Base-by-base conservation (phyloP, 30 jellyfish, hydroid and myxozoan species). In the Nemopilema nomurai region DNA sequence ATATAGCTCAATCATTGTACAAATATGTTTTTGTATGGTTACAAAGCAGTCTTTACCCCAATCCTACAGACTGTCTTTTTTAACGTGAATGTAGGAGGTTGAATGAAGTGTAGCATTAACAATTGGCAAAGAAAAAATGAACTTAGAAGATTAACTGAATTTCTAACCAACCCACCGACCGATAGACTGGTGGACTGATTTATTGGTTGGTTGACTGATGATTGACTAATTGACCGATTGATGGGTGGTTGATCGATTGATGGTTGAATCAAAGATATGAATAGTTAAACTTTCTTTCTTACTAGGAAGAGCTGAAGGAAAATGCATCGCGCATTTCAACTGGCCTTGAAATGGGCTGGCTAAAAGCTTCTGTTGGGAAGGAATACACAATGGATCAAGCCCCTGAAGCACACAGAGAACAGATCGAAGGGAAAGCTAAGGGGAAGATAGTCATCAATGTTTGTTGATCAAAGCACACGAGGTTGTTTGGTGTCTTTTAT, bases 401-500 rank as follows among this genome's bases (percentile, higher is more conserved):
- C 18, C 31, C 79, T 0, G 94, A 86, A 62, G 96, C 98, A 8
- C 98, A 91, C 83, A 63, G 86, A 26, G 98, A 91, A 67, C 86
- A 57, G 27, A 81, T 80, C 25, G 81, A 76, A 27, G 90, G 92
- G 28, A 81, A 81, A 57, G 96, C 97, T 0, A 86, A 84, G 71
- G 97, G 97, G 49, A 91, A 91, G 71, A 91, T 85, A 18, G 53
- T 85, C 66, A 84, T 91, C 70, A 79, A 74, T 27, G 87, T 89
- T 70, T 41, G 91, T 51, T 71, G 76, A 83, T 27, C 19, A 1
- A 77, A 16, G 52, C 0, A 29, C 81, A 18, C 76, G 18, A n/a
- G 72, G 18, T 23, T 41, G 57, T 13, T 3, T 41, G 57, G 57
- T 3, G 9, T 6, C 57, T 41, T 41, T 41, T 41, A 41, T 41